A percentile compares a stretch with the other conserved stretches of the same genome.
phyloP scores from a whole-genome alignment of 2,113 vertebrate species.

The Calidris pugnax region DNA sequence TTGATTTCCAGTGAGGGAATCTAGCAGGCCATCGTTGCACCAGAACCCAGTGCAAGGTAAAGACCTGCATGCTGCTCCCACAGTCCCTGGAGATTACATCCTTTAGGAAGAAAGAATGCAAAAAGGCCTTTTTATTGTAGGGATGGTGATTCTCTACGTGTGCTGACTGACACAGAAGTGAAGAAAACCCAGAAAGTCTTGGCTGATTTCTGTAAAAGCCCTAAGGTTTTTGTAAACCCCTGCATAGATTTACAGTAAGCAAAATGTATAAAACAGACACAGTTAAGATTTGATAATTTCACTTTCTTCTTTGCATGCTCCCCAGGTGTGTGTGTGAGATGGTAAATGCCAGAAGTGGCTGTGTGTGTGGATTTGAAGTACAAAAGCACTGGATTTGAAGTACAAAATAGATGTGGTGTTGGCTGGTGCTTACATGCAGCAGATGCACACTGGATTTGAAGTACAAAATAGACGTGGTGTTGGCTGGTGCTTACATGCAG shows the following conservation, averaged over 20 bases:
- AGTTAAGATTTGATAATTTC: background rate
- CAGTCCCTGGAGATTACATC: background rate
- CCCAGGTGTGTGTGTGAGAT: background rate
- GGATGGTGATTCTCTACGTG: too few species aligned
- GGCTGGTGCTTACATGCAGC: background rate
- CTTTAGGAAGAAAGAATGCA: background rate
- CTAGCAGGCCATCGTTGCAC: background rate
- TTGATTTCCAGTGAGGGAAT: slow-evolving; percentile 45
- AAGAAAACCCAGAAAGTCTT: background rate
- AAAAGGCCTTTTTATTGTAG: background rate
- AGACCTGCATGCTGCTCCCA: background rate
- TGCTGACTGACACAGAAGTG: background rate
- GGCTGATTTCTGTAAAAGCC: background rate
- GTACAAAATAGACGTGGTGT: too few species aligned
- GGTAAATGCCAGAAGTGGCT: background rate
- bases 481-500: too few species aligned
- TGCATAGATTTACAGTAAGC: background rate
- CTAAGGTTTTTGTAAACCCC: background rate
- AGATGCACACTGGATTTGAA: too few species aligned
- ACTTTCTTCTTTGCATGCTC: accelerated
- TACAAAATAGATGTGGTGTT: background rate
- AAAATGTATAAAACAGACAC: background rate
- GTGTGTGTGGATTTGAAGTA: background rate
- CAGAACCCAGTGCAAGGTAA: background rate
- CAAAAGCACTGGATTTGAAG: too few species aligned